These are phyloP conservation scores for Calidris pugnax DNA, from an alignment of 2,113 vertebrate species.

Conservation along the genomic window DNA sequence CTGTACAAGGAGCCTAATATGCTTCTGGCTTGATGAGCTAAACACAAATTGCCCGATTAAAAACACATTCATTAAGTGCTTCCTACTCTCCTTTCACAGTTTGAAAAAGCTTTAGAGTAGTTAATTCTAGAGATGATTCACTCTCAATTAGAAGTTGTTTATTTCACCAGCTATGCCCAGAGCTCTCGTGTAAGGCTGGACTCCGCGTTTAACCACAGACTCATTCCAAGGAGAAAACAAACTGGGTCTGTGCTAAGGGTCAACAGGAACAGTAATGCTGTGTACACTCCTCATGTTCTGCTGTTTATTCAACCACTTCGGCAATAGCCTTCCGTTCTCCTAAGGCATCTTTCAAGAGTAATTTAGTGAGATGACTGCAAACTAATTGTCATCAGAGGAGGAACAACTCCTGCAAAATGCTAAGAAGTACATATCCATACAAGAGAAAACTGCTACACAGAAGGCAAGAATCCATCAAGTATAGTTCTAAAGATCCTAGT, in stretches of 20 bases:
- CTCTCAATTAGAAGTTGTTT: slow-evolving; percentile 3
- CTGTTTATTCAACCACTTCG: background rate
- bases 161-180: background rate
- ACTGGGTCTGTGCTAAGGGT: background rate
- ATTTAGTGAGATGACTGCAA: background rate
- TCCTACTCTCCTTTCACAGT: slow-evolving; percentile 46
- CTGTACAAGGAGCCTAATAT: background rate
- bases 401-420: background rate
- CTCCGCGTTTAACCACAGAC: background rate
- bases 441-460: background rate
- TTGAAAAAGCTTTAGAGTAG: background rate
- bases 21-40: background rate
- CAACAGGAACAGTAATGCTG: background rate
- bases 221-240: background rate
- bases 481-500: background rate
- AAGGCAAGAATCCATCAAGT: background rate
- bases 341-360: background rate
- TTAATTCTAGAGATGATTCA: slow-evolving; percentile 34
- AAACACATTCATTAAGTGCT: slow-evolving; percentile 54
- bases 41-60: slow-evolving; percentile 46
- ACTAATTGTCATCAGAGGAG: background rate
- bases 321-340: background rate
- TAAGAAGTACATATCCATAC: background rate
- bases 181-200: background rate
- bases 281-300: background rate